These are phyloP conservation scores for Ellobium chinense DNA, from an alignment of 2,888 invertebrate species.

Conservation along the genomic window DNA sequence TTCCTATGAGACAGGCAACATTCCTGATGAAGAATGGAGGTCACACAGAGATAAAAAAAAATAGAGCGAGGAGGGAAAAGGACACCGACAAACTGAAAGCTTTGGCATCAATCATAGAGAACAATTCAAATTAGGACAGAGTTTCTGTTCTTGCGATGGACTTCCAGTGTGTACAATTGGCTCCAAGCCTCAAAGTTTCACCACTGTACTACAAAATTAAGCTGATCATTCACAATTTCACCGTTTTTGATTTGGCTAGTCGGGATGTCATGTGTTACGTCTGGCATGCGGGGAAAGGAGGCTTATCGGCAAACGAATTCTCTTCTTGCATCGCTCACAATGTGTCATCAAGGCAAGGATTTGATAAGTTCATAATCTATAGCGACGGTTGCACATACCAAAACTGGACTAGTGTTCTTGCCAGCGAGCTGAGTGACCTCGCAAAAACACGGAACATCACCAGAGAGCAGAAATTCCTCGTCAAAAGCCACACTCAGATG, in stretches of 20 bases:
- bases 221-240: slow-evolving; percentile 34
- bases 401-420: slow-evolving; percentile 38
- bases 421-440: slow-evolving; percentile 34
- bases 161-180: slow-evolving; percentile 27
- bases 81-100: slow-evolving; percentile 18
- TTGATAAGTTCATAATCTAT: not conserved
- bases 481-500: slow-evolving; percentile 51
- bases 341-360: not conserved
- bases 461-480: slow-evolving; percentile 45
- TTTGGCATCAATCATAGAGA: not conserved
- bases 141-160: slow-evolving; percentile 17
- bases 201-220: slow-evolving; percentile 6
- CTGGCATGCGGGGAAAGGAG: slow-evolving; percentile 37
- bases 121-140: not conserved
- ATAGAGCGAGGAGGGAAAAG: slow-evolving; percentile 5
- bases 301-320: slow-evolving; percentile 7
- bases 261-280: slow-evolving; percentile 24
- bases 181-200: slow-evolving; percentile 22
- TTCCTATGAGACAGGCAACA: not conserved
- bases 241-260: slow-evolving; percentile 10
- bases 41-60: not conserved
- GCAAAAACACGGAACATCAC: slow-evolving; percentile 21
- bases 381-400: slow-evolving; percentile 25
- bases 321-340: not conserved
- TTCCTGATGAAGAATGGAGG: not conserved